These are phyloP conservation scores for Clostera curtula DNA, from an alignment of 2,888 invertebrate species.

Conservation along the genomic window DNA sequence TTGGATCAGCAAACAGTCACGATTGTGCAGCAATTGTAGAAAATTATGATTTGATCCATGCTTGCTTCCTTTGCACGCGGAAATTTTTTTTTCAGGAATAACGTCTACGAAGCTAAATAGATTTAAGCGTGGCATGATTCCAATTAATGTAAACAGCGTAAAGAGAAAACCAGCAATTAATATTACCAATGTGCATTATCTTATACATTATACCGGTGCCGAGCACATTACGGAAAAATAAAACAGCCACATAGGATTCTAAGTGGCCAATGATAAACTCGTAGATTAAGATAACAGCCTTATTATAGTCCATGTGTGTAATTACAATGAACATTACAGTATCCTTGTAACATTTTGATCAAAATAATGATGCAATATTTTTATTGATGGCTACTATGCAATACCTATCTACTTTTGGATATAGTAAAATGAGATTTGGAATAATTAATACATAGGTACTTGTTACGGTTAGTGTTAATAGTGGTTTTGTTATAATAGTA, in stretches of 20 bases:
- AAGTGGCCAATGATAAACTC: conserved; percentile 17
- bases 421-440: too few relatives aligned
- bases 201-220: background rate
- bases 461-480: too few relatives aligned
- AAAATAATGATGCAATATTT: conserved; percentile 24
- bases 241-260: conserved; percentile 1
- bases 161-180: background rate
- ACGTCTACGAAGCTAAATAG: too few relatives aligned
- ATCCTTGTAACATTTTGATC: conserved; percentile 52
- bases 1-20: conserved; percentile 34
- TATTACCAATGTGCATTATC: background rate
- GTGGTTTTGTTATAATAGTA: too few relatives aligned
- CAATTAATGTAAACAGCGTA: too few relatives aligned
- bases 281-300: conserved; percentile 21
- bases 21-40: conserved; percentile 23
- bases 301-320: conserved; percentile 32
- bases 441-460: too few relatives aligned
- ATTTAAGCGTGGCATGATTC: too few relatives aligned
- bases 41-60: conserved; percentile 13
- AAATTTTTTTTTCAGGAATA: too few relatives aligned
- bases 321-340: conserved; percentile 33
- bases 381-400: conserved; percentile 21
- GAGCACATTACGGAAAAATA: conserved; percentile 7
- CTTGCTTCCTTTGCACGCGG: background rate
- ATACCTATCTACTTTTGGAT: conserved; percentile 7